Percentiles rank a stretch among this genome's conserved stretches.
Conservation (phyloP, 2,113 vertebrate species). For the Sminthopsis crassicaudata region DNA sequence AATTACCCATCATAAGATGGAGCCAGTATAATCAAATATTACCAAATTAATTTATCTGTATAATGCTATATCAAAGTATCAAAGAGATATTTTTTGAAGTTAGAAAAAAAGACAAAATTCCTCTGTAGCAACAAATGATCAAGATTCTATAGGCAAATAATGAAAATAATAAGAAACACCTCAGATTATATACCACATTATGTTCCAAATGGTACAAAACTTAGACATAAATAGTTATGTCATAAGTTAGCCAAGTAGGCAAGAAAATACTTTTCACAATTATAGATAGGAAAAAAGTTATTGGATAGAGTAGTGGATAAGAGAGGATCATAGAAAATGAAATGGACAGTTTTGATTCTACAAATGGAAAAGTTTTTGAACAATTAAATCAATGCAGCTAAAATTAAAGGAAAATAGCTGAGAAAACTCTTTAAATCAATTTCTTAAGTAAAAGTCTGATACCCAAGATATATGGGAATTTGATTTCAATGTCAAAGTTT, state of each 20-base stretch:
- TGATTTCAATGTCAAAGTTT: neutral
- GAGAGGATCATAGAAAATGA: neutral
- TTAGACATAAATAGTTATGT: no score
- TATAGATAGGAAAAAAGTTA: neutral
- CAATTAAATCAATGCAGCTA: neutral
- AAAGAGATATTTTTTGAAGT: neutral
- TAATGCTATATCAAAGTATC: neutral
- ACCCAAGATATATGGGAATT: neutral
- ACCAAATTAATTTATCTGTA: neutral
- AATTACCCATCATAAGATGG: neutral
- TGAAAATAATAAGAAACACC: neutral
- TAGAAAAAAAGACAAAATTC: neutral
- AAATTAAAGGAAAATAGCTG: neutral
- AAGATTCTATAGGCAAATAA: neutral
- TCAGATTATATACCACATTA: neutral
- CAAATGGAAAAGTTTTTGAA: neutral
- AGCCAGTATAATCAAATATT: neutral
- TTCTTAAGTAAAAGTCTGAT: neutral
- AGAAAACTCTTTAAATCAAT: neutral
- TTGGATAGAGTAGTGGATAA: neutral
- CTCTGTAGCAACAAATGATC: neutral
- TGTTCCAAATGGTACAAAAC: neutral
- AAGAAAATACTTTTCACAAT: no score
- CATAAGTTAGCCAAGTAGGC: no score
- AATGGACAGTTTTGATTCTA: neutral